Percentiles rank a stretch among this genome's conserved stretches.
These are phyloP conservation scores for Catagonus wagneri DNA, from an alignment of 2,113 vertebrate species.

Conservation along the genomic window DNA sequence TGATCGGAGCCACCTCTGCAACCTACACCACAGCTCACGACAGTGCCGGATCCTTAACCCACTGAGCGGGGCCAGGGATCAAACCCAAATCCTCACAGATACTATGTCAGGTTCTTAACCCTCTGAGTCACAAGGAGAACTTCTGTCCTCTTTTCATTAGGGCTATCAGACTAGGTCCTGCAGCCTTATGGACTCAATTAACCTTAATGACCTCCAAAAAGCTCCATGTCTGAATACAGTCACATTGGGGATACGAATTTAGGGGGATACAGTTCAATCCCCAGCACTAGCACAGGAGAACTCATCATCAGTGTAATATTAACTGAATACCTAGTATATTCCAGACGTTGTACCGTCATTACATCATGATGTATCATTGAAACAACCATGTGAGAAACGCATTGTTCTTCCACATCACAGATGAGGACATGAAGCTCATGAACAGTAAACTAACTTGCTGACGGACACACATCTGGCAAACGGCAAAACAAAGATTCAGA, in stretches of 20 bases:
- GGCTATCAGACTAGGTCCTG: neutral
- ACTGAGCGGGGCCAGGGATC: too few species aligned
- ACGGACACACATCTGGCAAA: neutral
- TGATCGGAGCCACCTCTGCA: too few species aligned
- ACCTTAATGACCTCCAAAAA: neutral
- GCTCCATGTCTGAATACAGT: neutral
- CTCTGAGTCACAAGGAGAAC: too few species aligned
- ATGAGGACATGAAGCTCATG: neutral
- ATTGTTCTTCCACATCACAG: neutral
- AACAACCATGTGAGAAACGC: neutral
- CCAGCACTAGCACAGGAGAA: neutral
- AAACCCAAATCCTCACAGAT: too few species aligned
- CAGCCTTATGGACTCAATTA: neutral
- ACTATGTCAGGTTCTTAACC: too few species aligned
- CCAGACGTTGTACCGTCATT: neutral
- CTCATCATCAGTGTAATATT: accelerated
- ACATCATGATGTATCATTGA: neutral
- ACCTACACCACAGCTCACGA: too few species aligned
- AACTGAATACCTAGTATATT: accelerated
- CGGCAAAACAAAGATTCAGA: neutral
- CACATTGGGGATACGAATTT: neutral
- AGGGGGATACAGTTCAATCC: neutral
- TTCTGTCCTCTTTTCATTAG: neutral
- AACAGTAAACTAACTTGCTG: neutral
- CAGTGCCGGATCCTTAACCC: too few species aligned